Evolutionary conservation across 2,888 invertebrate species (phyloP).

Genomic region (Xestia ashworthii): DNA sequence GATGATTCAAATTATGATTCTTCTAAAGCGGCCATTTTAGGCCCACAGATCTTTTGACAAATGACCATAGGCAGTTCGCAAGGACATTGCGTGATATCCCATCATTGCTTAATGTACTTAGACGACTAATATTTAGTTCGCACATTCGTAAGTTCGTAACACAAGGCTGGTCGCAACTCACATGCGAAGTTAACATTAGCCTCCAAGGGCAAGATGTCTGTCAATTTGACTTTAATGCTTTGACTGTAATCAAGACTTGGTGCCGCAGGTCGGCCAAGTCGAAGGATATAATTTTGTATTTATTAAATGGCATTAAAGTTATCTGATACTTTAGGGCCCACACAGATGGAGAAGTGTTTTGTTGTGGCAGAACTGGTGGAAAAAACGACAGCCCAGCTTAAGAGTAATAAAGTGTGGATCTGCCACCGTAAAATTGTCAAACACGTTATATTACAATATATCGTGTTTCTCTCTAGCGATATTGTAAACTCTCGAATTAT

Average conservation of each 20-base stretch:
- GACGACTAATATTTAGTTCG: constrained; percentile 74
- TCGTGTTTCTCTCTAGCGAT: too few species aligned
- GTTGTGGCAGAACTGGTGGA: neutral
- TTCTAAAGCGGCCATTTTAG: too few species aligned
- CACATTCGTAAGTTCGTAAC: constrained; percentile 66
- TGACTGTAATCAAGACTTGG: constrained; percentile 50
- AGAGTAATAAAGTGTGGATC: constrained; percentile 29
- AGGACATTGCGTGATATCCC: constrained; percentile 78
- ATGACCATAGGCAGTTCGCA: constrained; percentile 54
- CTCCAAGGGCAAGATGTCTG: constrained; percentile 48
- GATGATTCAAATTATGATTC: too few species aligned
- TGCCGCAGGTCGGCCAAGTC: constrained; percentile 28
- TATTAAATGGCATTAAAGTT: constrained; percentile 41
- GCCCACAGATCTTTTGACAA: constrained; percentile 14
- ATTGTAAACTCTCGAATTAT: too few species aligned
- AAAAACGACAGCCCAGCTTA: constrained; percentile 19
- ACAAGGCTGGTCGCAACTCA: constrained; percentile 69
- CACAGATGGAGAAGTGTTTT: constrained; percentile 36
- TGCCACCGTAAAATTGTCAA: too few species aligned
- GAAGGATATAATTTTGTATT: constrained; percentile 44
- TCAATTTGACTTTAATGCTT: constrained; percentile 54
- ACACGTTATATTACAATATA: too few species aligned
- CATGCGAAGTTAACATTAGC: constrained; percentile 72
- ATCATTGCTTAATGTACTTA: constrained; percentile 69
- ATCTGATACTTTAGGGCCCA: constrained; percentile 33